Conservation (phyloP, 2,888 invertebrate species). For the Myopa tessellatipennis region DNA sequence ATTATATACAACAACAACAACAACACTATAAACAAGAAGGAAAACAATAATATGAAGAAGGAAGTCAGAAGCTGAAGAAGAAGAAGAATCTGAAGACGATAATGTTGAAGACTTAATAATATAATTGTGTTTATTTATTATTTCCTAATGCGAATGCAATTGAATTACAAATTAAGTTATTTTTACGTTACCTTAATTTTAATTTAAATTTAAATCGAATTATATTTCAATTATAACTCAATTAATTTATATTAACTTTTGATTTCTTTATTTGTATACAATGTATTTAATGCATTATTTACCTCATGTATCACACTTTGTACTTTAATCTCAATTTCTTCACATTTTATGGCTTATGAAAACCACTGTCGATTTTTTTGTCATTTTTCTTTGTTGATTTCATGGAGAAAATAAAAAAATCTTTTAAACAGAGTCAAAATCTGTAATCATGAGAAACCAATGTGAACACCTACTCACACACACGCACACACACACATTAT, state of each 20-base stretch:
- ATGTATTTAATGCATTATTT: slow-evolving; percentile 21
- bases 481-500: slow-evolving; percentile 6
- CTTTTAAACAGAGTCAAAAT: background rate
- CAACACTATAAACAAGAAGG: background rate
- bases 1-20: no score
- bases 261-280: slow-evolving; percentile 18
- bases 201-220: slow-evolving; percentile 18
- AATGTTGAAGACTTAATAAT: slow-evolving; percentile 24
- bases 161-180: slow-evolving; percentile 9
- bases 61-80: no score
- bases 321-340: slow-evolving; percentile 10
- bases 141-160: slow-evolving; percentile 28
- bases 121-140: slow-evolving; percentile 26
- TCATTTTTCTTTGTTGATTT: slow-evolving; percentile 4
- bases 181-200: background rate
- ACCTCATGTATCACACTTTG: slow-evolving; percentile 29
- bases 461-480: no score
- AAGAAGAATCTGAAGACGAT: no score
- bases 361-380: background rate
- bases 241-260: slow-evolving; percentile 26
- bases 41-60: slow-evolving; percentile 8
- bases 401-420: no score
- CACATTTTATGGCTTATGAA: slow-evolving; percentile 14
- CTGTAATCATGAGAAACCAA: background rate
- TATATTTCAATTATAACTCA: background rate